These are phyloP conservation scores for Nycticryphes semicollaris DNA, from an alignment of 2,113 vertebrate species.

Conservation along the genomic window DNA sequence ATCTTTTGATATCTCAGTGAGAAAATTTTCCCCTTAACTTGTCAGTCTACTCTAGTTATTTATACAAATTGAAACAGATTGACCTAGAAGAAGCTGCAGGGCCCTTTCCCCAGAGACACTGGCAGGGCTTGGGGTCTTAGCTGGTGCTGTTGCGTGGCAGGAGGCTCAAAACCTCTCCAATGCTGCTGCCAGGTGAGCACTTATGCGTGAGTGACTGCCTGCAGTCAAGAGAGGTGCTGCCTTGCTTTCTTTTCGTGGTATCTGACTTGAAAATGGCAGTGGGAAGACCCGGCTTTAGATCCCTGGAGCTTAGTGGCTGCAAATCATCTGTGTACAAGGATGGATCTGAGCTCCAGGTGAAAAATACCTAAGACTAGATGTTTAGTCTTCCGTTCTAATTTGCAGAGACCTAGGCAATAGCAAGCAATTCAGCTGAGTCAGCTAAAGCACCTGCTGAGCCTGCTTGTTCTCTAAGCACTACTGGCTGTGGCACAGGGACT, in stretches of 20 bases:
- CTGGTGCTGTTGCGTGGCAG: accelerated
- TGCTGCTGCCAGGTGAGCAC: background rate
- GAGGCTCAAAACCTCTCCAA: background rate
- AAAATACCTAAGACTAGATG: background rate
- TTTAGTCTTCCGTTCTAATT: background rate
- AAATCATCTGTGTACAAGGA: background rate
- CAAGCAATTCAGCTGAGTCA: background rate
- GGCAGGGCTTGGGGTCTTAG: background rate
- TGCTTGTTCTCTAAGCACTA: background rate
- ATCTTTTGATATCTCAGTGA: background rate
- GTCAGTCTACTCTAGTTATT: background rate
- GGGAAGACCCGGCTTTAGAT: background rate
- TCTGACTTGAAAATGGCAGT: background rate
- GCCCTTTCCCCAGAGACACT: background rate
- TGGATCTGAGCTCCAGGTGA: background rate
- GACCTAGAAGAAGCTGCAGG: background rate
- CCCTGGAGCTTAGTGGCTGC: background rate
- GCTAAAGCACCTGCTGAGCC: background rate
- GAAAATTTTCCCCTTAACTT: background rate
- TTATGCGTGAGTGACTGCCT: background rate
- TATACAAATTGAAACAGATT: background rate
- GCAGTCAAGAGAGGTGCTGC: background rate
- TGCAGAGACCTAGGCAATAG: background rate
- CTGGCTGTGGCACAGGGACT: background rate
- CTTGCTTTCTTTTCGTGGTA: background rate